Base-by-base conservation (phyloP, 2,888 invertebrate genomes). In the Opisthograptis luteolata region DNA sequence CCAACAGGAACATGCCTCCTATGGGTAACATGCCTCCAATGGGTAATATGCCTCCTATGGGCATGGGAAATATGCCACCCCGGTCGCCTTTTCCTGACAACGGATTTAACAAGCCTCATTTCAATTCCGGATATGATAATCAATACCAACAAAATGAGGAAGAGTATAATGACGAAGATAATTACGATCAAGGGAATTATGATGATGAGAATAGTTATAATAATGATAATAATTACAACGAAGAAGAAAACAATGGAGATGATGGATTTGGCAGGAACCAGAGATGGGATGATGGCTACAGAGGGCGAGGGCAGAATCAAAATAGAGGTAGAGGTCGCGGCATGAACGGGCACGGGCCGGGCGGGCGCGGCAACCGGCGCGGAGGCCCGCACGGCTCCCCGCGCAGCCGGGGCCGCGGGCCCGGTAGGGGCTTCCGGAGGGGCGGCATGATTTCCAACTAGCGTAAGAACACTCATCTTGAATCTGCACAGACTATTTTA, bases 381-480 rank as follows among this genome's bases (percentile, higher is more conserved):
- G 59, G 59, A 19, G 78, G 78, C 2, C 60, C 69, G 3, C 81
- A 87, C 6, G 83, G 87, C 5, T 62, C 77, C 0, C 70, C 82
- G 3, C 76, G 88, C 64, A 71, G 68, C 32, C 73, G 87, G 6
- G 79, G 84, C 8, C 73, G 82, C n/a, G 79, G 82, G 1, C 57
- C 69, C 22, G 81, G 79, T 58, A 71, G 88, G 55, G 69, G 66
- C 60, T 91, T 85, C 63, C 79, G 91, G 58, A 77, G 91, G 67
- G 90, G 90, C 27, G 79, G 81, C 24, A 87, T 84, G 50, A 70
- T 79, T 45, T 68, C 84, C 55, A 89, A 87, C 69, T 87, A 86
- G 72, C 63, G 62, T 57, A 63, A 54, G 55, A 10, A 41, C 35
- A 55, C 46, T 47, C 47, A 55, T 50, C 58, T 47, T 59, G 63